Base-by-base conservation (phyloP, 2,888 invertebrate species). In the Aporophyla nigra region DNA sequence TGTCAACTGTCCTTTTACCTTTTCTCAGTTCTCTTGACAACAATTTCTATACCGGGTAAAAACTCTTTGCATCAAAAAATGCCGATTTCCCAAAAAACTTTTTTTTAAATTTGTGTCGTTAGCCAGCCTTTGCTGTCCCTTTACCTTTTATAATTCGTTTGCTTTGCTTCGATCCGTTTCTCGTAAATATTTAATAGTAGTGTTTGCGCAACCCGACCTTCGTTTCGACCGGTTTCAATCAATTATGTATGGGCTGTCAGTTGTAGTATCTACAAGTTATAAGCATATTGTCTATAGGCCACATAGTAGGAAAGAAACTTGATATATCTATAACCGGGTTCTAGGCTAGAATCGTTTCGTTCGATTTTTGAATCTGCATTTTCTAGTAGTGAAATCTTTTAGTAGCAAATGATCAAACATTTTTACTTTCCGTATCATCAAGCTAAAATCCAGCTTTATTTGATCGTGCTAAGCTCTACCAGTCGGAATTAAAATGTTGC, bases 141-240 rank as follows among this genome's bases (percentile, higher is more conserved):
- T 62, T 62, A 62, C 46, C 72, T 54, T 59, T 46, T 21, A 56
- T 65, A 58, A 76, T 67, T 46, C 56, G 67, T 56, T 72, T 70
- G 49, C 24, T 70, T 59, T 21, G 24, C 40, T 62, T 66, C 51
- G 69, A 72, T 63, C 51, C 54, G 72, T 65, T 69, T 53, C 56
- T 80, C 63, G 71, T 82, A 61, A 71, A 85, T 82, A 76, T 62
- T 71, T 68, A 68, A 61, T 63, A 59, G 56, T 46, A 63, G 54
- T 63, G 68, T 80, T 86, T 80, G 61, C 72, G 76, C 66, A 78
- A 86, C 14, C 33, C 43, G 80, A 86, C 86, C 84, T 86, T 84
- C 82, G 71, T 46, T 69, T 73, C 76, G 74, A 83, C 85, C 74
- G 80, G 85, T 79, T 83, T 65, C 54, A 54, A 78, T 80, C 54